Conservation (phyloP, 2,113 vertebrate species). For the Seriola dumerili region DNA sequence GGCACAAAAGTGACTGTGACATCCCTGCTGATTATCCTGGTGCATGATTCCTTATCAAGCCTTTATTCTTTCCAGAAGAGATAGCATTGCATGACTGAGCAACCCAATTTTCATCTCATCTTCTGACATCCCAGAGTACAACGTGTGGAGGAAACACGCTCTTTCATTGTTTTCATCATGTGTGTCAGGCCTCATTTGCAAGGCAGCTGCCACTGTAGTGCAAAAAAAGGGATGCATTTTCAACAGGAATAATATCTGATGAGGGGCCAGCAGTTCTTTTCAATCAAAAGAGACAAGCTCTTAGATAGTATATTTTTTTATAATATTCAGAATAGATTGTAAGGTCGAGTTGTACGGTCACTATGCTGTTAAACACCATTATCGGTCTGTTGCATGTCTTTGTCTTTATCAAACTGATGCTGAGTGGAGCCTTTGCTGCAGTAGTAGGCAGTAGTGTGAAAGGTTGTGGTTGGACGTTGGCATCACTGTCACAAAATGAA, state of each 20-base stretch:
- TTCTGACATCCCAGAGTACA: slow-evolving; percentile 16
- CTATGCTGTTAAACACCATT: neutral
- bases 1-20: slow-evolving; percentile 24
- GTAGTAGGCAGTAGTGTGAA: neutral
- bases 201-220: neutral
- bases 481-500: neutral
- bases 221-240: neutral
- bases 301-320: neutral
- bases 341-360: neutral
- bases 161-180: slow-evolving; percentile 25
- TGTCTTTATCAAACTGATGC: neutral
- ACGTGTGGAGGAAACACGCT: slow-evolving; percentile 4
- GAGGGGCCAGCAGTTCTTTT: neutral
- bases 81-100: slow-evolving; percentile 33
- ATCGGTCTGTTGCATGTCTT: neutral
- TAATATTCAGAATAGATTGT: neutral
- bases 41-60: slow-evolving; percentile 27
- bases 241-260: neutral
- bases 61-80: slow-evolving; percentile 31
- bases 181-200: neutral
- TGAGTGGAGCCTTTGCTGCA: neutral
- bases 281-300: neutral
- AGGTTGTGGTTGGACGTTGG: neutral
- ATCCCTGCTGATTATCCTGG: slow-evolving; percentile 34
- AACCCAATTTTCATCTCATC: slow-evolving; percentile 43